Conservation (phyloP, 2,888 invertebrate species). For the Acholoe squamosa region DNA sequence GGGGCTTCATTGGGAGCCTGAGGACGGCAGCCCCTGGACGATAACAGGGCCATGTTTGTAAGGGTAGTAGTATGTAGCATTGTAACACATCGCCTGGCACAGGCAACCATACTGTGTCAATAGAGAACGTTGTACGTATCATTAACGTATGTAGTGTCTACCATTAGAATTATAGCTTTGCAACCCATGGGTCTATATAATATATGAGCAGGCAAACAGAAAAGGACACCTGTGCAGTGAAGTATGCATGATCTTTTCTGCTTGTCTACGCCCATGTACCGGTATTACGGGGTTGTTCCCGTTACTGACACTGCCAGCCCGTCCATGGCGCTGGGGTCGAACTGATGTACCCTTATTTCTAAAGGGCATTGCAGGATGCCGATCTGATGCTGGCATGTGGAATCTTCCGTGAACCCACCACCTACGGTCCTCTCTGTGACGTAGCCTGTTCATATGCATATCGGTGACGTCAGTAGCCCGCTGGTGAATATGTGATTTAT, state of each 20-base stretch:
- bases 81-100: not conserved
- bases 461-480: not conserved
- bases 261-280: too few species aligned
- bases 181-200: too few species aligned
- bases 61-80: not conserved
- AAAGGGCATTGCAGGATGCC: too few species aligned
- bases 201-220: too few species aligned
- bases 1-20: not conserved
- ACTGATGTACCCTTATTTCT: too few species aligned
- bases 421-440: not conserved
- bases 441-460: not conserved
- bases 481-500: constrained; percentile 2
- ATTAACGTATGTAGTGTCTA: too few species aligned
- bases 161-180: too few species aligned
- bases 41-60: not conserved
- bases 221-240: too few species aligned
- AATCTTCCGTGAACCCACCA: not conserved
- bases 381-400: not conserved
- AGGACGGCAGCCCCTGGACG: not conserved
- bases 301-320: too few species aligned
- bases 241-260: too few species aligned
- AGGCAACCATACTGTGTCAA: not conserved
- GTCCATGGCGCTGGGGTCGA: too few species aligned
- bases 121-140: too few species aligned
- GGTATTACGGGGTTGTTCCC: not conserved